phyloP scores from a whole-genome alignment of 2,888 invertebrate genomes.

The Pocota personata region DNA sequence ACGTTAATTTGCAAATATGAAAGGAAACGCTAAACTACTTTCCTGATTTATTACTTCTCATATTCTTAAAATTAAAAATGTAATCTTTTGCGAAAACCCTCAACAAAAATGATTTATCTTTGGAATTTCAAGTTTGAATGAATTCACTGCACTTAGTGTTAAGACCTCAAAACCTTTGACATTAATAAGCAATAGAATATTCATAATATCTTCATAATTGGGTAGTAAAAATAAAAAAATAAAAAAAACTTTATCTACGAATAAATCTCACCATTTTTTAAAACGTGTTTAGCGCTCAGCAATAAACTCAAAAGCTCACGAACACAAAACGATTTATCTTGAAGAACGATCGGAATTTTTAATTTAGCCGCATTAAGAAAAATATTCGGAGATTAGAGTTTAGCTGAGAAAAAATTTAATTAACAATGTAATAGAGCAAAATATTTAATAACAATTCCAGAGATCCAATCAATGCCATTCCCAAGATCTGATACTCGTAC shows the following conservation, averaged over 20 bases:
- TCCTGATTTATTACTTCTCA: conserved; percentile 13
- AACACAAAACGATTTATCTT: conserved; percentile 37
- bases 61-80: background rate
- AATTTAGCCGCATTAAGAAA: conserved; percentile 22
- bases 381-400: background rate
- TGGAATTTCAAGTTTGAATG: background rate
- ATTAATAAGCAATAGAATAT: conserved; percentile 65
- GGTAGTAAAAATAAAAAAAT: conserved; percentile 4
- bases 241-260: conserved; percentile 33
- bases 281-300: conserved; percentile 36
- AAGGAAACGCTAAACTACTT: background rate
- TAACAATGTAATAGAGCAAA: conserved; percentile 10
- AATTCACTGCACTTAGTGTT: conserved; percentile 14
- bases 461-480: conserved; percentile 51
- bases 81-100: conserved; percentile 1
- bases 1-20: background rate
- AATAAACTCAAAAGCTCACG: conserved; percentile 25
- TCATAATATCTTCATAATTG: conserved; percentile 55
- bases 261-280: conserved; percentile 40
- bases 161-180: conserved; percentile 34
- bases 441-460: conserved; percentile 50
- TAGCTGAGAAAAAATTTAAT: conserved; percentile 22
- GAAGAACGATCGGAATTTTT: conserved; percentile 50
- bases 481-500: conserved; percentile 43
- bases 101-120: conserved; percentile 18